These are phyloP conservation scores for Buphagus erythrorhynchus DNA, from an alignment of 2,797 vertebrate species.

Conservation along the genomic window DNA sequence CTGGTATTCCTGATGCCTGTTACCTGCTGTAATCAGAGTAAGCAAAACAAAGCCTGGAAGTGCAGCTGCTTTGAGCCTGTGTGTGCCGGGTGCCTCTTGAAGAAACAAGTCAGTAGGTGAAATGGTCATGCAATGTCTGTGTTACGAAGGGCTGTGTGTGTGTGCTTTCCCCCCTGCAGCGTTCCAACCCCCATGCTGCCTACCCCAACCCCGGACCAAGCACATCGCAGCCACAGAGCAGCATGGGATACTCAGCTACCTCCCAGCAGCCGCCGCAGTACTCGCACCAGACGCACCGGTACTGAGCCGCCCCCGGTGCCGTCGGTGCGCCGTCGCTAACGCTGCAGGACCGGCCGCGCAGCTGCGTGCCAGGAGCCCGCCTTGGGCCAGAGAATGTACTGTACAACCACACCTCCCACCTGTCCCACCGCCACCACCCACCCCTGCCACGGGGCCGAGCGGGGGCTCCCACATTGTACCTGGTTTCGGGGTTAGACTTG, in stretches of 20 bases:
- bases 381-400: constrained; percentile 78
- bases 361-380: constrained; percentile 74
- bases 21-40: background rate
- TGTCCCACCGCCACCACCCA: constrained; percentile 73
- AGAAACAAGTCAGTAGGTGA: background rate
- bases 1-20: background rate
- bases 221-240: constrained; percentile 99
- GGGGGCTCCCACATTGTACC: constrained; percentile 71
- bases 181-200: constrained; percentile 99
- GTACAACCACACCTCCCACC: constrained; percentile 76
- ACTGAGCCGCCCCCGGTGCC: constrained; percentile 84
- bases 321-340: constrained; percentile 73
- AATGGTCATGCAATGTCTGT: fast-evolving
- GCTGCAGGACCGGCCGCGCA: constrained; percentile 71
- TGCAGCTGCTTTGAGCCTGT: background rate
- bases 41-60: background rate
- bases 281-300: constrained; percentile 98
- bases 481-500: constrained; percentile 78
- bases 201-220: constrained; percentile 99
- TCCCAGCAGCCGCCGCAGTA: constrained; percentile 99
- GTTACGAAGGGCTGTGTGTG: background rate
- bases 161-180: constrained; percentile 78
- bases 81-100: background rate
- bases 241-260: constrained; percentile 99
- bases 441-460: constrained; percentile 74